A percentile compares a stretch with the other conserved stretches of the same genome.
phyloP scores from a whole-genome alignment of 2,888 invertebrate species.

The Zygogramma bicolorata region DNA sequence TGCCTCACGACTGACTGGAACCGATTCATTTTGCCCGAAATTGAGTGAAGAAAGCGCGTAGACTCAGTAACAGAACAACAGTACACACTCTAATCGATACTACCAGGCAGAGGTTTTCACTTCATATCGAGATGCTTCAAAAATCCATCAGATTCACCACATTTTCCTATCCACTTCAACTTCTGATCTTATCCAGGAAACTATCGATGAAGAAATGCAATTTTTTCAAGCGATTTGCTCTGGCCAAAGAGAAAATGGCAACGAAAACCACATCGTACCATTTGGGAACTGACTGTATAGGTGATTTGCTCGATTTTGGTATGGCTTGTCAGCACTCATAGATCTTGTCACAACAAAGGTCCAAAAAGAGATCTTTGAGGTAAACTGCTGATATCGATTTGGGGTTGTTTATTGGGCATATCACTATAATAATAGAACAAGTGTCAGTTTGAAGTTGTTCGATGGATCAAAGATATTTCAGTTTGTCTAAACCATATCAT shows the following conservation, averaged over 20 bases:
- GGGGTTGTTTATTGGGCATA: too few relatives aligned
- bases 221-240: conserved; percentile 11
- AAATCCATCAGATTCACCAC: background rate
- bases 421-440: too few relatives aligned
- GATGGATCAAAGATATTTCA: too few relatives aligned
- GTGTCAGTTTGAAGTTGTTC: too few relatives aligned
- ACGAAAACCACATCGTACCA: conserved; percentile 36
- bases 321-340: too few relatives aligned
- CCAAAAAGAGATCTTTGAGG: too few relatives aligned
- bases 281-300: conserved; percentile 38
- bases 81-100: conserved; percentile 59
- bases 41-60: conserved; percentile 18
- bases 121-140: background rate
- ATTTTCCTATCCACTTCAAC: background rate
- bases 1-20: conserved; percentile 56
- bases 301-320: conserved; percentile 49
- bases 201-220: too few relatives aligned
- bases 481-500: too few relatives aligned
- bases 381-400: too few relatives aligned
- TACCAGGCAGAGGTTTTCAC: conserved; percentile 51
- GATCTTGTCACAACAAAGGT: too few relatives aligned
- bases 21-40: conserved; percentile 58
- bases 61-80: conserved; percentile 26
- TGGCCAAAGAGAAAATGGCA: conserved; percentile 51
- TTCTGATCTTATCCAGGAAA: background rate